Evolutionary conservation across 2,888 invertebrate genomes (phyloP).

Genomic region (Agrenia bidenticulata): DNA sequence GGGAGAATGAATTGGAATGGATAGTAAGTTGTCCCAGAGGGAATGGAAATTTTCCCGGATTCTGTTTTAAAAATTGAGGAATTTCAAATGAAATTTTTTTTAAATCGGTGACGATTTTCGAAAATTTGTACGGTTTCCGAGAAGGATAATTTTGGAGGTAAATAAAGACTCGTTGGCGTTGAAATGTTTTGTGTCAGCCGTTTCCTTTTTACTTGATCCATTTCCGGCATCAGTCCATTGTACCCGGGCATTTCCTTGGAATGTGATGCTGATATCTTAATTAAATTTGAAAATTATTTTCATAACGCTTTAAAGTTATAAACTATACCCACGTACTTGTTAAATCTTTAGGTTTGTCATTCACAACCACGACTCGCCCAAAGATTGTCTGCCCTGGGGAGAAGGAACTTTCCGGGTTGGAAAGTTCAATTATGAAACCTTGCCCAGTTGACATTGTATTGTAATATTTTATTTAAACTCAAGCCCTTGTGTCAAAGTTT

Average conservation of each 20-base stretch:
- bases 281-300: not conserved
- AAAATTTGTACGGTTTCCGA: constrained; percentile 68
- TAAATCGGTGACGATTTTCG: too few relatives aligned
- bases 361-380: constrained; percentile 63
- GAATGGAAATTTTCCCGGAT: constrained; percentile 56
- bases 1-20: constrained; percentile 76
- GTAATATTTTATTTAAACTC: too few relatives aligned
- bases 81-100: too few relatives aligned
- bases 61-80: too few relatives aligned
- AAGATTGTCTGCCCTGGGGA: constrained; percentile 67
- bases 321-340: too few relatives aligned
- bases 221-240: constrained; percentile 66
- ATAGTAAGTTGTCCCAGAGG: constrained; percentile 71
- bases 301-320: too few relatives aligned
- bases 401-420: constrained; percentile 69
- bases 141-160: constrained; percentile 70
- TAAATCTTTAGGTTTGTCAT: constrained; percentile 67
- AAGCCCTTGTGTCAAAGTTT: too few relatives aligned
- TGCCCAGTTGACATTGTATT: too few relatives aligned
- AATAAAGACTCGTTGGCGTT: constrained; percentile 76
- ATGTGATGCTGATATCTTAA: constrained; percentile 69
- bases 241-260: constrained; percentile 73
- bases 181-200: constrained; percentile 63
- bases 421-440: constrained; percentile 71
- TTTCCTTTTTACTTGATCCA: constrained; percentile 57